Evolutionary conservation across 2,113 vertebrate genomes (phyloP).

Genomic region (Dolichallabes microphthalmus): DNA sequence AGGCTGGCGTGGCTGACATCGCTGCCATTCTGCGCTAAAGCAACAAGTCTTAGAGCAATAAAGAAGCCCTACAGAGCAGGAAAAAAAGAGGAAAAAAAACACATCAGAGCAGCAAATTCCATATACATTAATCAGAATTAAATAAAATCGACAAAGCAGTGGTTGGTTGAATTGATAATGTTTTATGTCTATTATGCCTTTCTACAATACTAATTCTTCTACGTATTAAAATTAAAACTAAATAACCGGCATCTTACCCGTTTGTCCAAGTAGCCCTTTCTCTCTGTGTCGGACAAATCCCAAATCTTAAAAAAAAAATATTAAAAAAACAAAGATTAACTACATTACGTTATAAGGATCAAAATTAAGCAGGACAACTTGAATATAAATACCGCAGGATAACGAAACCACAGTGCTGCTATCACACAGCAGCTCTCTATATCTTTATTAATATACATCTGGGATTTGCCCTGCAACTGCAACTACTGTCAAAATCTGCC

Average conservation of each 20-base stretch:
- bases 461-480: background rate
- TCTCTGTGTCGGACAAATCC: constrained; percentile 93
- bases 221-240: background rate
- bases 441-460: background rate
- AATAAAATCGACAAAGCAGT: background rate
- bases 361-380: background rate
- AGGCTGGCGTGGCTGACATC: constrained; percentile 84
- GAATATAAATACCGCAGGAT: background rate
- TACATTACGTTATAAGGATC: background rate
- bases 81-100: background rate
- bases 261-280: constrained; percentile 94
- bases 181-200: no score
- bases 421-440: no score
- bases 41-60: constrained; percentile 85
- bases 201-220: background rate
- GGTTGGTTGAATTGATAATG: background rate
- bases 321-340: background rate
- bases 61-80: constrained; percentile 83
- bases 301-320: constrained; percentile 83
- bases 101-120: background rate
- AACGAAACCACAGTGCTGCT: background rate
- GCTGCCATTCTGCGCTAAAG: constrained; percentile 88
- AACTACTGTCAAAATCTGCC: background rate
- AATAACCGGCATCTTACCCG: constrained; percentile 71
- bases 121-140: background rate